Percentiles rank a stretch among this genome's conserved stretches.
These are phyloP conservation scores for Alethe castanea DNA, from an alignment of 2,113 vertebrate genomes.

Conservation along the genomic window DNA sequence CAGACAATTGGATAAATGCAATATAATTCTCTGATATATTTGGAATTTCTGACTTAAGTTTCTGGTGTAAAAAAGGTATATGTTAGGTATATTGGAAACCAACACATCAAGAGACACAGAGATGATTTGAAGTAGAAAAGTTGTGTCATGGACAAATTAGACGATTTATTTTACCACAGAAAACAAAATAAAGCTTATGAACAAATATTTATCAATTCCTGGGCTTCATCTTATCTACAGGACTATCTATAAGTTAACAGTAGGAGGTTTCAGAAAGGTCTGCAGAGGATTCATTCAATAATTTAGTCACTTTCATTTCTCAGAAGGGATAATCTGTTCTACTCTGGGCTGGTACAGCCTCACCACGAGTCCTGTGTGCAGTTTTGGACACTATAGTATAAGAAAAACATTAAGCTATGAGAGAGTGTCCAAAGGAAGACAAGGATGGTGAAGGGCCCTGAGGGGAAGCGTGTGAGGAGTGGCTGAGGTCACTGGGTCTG, in stretches of 20 bases:
- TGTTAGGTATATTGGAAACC: not conserved
- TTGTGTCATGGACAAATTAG: not conserved
- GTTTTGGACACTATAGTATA: not conserved
- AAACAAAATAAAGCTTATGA: not conserved
- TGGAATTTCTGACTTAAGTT: not conserved
- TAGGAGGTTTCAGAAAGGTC: not conserved
- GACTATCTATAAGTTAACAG: not conserved
- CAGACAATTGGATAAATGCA: not conserved
- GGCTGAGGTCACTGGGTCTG: not conserved
- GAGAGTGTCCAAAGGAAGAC: not conserved
- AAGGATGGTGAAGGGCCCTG: not conserved
- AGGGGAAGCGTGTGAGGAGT: fast-evolving
- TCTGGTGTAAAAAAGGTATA: not conserved
- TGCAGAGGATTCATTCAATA: not conserved
- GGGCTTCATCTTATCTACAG: not conserved
- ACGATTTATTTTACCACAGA: not conserved
- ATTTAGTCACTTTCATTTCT: not conserved
- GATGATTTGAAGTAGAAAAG: not conserved
- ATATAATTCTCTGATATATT: not conserved
- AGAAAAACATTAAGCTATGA: not conserved
- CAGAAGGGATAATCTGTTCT: not conserved
- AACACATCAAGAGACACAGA: not conserved
- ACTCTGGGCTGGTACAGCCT: not conserved
- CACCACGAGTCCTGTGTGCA: not conserved
- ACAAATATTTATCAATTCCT: not conserved